Conservation (phyloP, 2,888 invertebrate genomes). For the Diaperis boleti region DNA sequence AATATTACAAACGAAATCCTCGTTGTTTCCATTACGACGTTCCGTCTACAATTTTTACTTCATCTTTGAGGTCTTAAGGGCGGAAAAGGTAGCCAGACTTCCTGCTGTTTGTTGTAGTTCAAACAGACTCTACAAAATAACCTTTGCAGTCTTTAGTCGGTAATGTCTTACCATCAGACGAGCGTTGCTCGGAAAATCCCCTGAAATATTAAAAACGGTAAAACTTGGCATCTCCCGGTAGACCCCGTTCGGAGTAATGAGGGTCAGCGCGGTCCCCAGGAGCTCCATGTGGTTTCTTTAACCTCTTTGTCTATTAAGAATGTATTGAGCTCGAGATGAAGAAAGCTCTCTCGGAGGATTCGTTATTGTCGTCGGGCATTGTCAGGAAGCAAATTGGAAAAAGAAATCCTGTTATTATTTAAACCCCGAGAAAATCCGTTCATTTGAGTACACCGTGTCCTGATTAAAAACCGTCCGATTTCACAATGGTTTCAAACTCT, state of each 20-base stretch:
- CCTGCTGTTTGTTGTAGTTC: no score
- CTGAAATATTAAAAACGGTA: constrained; percentile 4
- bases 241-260: neutral
- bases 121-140: no score
- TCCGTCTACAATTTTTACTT: no score
- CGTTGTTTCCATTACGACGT: no score
- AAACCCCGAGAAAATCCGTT: constrained; percentile 36
- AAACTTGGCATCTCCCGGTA: neutral
- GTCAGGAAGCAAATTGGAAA: constrained; percentile 12
- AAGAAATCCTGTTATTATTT: constrained; percentile 37
- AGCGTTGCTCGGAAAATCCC: no score
- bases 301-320: constrained; percentile 17
- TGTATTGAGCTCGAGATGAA: constrained; percentile 15
- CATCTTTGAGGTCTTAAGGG: no score
- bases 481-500: constrained; percentile 16
- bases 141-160: no score
- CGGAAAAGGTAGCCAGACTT: no score
- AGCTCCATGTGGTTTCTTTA: constrained; percentile 2
- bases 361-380: constrained; percentile 18
- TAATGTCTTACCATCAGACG: no score
- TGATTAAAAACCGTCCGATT: no score
- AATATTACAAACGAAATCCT: no score
- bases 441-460: no score
- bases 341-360: constrained; percentile 6
- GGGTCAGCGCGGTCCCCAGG: constrained; percentile 1